Base-by-base conservation (phyloP, 2,797 vertebrate genomes). In the Hozukius guyotensis region DNA sequence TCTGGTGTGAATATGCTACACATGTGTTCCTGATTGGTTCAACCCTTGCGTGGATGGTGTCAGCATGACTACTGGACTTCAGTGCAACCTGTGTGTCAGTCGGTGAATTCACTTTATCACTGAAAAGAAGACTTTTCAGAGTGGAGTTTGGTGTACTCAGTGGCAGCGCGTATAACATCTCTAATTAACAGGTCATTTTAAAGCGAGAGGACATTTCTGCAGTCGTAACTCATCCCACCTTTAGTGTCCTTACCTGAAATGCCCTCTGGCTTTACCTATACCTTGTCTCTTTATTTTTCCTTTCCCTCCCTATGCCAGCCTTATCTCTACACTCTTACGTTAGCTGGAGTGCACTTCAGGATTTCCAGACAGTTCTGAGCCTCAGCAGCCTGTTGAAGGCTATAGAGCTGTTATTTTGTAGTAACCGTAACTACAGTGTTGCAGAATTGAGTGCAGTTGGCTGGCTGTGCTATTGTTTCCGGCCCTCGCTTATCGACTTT, bases 1-100 rank as follows among this genome's bases (percentile, higher is more conserved):
- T 92, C 89, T 92, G 92, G 83, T 82, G 55, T 70, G n/a, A 88
- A 89, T 89, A 5, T 32, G 72, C 20, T 67, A 11, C 89, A 84
- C 86, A 82, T 82, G 80, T 76, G 84, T 82, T 84, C 49, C 73
- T 72, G 46, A 74, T 81, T 81, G 69, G 69, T 64, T 86, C 80
- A 87, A 88, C 78, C 71, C 76, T 77, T 75, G n/a, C 27, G 13
- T 24, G 70, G 62, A 49, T 18, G 67, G 72, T 42, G 84, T 72
- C 62, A 65, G 66, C 46, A 29, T 49, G 79, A 70, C 80, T 57
- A 72, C 77, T 59, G 60, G 74, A 80, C 18, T 66, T 70, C 8
- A 13, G 66, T 64, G 56, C 8, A 61, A 63, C 57, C 11, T 69
- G 55, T 42, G 64, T 68, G 46, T 79, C 25, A 2, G 46, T 46